These are phyloP conservation scores for Petaurus breviceps DNA, from an alignment of 2,113 vertebrate genomes.

Conservation along the genomic window DNA sequence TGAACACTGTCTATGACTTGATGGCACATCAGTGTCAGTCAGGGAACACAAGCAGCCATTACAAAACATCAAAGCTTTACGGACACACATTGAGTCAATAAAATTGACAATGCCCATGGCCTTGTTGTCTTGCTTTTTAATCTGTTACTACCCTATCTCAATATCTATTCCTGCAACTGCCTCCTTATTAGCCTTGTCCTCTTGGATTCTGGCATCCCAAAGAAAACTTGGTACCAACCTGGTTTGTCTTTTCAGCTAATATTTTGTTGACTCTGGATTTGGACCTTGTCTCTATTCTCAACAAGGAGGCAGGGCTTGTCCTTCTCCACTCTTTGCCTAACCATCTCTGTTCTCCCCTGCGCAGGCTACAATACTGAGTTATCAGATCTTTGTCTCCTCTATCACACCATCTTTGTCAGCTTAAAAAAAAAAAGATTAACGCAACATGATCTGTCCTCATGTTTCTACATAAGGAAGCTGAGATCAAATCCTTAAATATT, in stretches of 20 bases:
- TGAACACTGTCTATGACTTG: not conserved
- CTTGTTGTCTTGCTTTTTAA: not conserved
- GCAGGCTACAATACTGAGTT: not conserved
- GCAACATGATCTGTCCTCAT: not conserved
- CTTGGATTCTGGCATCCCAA: not conserved
- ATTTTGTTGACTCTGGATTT: not conserved
- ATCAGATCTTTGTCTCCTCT: not conserved
- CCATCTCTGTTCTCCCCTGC: not conserved
- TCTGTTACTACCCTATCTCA: not conserved
- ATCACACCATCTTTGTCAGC: not conserved
- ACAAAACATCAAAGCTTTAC: not conserved
- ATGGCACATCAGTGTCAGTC: not conserved
- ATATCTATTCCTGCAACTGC: not conserved
- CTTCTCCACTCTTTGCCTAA: not conserved
- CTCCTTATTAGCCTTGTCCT: not conserved
- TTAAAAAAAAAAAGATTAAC: not conserved
- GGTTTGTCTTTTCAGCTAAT: not conserved
- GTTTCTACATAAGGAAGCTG: not conserved
- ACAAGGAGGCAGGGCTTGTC: not conserved
- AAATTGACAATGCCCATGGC: not conserved
- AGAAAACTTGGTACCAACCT: not conserved
- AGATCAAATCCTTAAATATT: not conserved
- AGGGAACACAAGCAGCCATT: not conserved
- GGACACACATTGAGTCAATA: not conserved
- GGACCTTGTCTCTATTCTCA: not conserved